Evolutionary conservation across 1,140 invertebrate genomes (phyloP), one percentile per base, ranked within the genome.

Genomic region (Globodera ellingtonae): DNA sequence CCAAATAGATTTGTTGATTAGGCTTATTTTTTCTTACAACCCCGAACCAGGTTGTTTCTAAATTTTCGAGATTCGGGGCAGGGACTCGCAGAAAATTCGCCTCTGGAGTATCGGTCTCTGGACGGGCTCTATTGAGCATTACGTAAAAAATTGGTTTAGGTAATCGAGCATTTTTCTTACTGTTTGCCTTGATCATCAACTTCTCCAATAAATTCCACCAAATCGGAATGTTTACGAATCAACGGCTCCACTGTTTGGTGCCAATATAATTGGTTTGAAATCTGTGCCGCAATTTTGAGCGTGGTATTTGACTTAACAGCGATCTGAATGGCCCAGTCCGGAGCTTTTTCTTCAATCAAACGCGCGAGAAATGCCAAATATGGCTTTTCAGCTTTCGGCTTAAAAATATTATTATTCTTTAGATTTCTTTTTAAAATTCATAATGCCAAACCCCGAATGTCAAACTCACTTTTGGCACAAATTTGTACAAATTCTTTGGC

Each of bases 291-390:
- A 13, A 80, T 80, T 69, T 80, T 80, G 6, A 80, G 21, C 24
- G 56, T 47, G 46, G 81, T 80, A 9, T 24, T 24, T 6, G 79
- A 70, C 8, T 50, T 44, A 8, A 79, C 79, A 5, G 79, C 79
- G 8, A 80, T 81, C 48, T 80, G 21, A 65, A 80, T 80, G 10
- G 79, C 79, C 7, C 24, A 18, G n/a, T 80, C 79, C 15, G 65
- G 56, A n/a, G 21, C 56, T 46, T 80, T 80, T 9, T 59, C 79
- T 15, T 65, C 56, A 10, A 35, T 46, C 5, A 79, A n/a, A 10
- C 79, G 74, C 46, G 79, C 79, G 2, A 80, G 6, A 15, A 81
- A 80, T 59, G 79, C 79, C 56, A 80, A 66, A 79, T 79, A 79
- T 13, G 75, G 35, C 10, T 48, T 15, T 18, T 50, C 46, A n/a